phyloP scores from a whole-genome alignment of 2,113 vertebrate species.

The Oncorhynchus clarkii region DNA sequence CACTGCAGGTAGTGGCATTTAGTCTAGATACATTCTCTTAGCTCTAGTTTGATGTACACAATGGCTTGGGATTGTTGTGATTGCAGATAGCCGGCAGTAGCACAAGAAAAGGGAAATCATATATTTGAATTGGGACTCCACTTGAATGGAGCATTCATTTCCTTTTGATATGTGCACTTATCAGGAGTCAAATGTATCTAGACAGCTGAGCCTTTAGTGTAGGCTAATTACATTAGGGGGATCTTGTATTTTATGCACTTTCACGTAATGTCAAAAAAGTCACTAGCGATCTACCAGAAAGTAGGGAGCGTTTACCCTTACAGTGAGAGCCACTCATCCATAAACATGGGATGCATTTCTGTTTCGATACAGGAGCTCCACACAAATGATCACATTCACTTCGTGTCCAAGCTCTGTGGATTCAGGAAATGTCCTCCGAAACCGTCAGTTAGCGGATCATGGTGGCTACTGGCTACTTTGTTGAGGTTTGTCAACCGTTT shows the following conservation, averaged over 20 bases:
- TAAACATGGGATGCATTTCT: constrained; percentile 29
- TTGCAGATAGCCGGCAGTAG: background rate
- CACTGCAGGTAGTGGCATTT: background rate
- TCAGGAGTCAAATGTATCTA: background rate
- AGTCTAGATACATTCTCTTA: background rate
- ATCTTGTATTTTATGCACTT: background rate
- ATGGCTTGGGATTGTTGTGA: background rate
- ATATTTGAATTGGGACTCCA: background rate
- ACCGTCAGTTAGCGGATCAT: constrained; percentile 19
- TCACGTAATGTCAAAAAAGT: background rate
- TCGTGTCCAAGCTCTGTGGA: constrained; percentile 35
- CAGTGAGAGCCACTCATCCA: constrained; percentile 6
- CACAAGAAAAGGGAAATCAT: background rate
- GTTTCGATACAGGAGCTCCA: constrained; percentile 30
- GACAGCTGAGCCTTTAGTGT: background rate
- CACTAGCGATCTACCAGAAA: background rate
- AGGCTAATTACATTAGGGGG: background rate
- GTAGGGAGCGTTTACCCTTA: background rate
- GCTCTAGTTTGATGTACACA: background rate
- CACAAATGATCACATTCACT: constrained; percentile 34
- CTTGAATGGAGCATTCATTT: background rate
- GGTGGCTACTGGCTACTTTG: constrained; percentile 24
- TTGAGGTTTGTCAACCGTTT: constrained; percentile 33
- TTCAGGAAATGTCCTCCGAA: constrained; percentile 26
- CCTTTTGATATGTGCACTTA: background rate